phyloP scores from a whole-genome alignment of 35 echinoderm and acorn worm species.

The Hemicentrotus pulcherrimus region DNA sequence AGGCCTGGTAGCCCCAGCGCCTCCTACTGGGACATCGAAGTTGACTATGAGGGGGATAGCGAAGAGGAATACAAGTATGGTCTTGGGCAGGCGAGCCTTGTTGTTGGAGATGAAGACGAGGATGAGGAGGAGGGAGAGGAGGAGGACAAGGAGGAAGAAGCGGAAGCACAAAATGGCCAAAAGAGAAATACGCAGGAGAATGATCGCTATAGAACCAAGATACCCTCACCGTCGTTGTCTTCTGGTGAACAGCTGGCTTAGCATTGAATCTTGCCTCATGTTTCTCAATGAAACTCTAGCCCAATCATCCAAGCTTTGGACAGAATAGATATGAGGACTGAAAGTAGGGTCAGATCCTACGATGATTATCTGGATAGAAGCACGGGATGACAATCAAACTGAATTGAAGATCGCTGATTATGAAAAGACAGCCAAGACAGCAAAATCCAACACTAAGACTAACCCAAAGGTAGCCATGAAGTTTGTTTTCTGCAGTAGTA shows the following conservation, averaged over 20 bases:
- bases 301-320: neutral
- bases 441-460: neutral
- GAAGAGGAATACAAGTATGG: constrained; percentile 33
- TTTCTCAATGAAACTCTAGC: neutral
- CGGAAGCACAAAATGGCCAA: neutral
- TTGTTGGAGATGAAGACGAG: neutral
- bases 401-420: too few species aligned
- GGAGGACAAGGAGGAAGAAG: neutral
- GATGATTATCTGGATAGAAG: neutral
- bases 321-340: neutral
- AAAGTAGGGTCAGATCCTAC: neutral
- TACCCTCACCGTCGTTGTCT: neutral
- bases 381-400: neutral
- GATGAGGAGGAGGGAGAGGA: neutral
- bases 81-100: neutral
- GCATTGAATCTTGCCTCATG: neutral
- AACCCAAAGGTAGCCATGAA: neutral
- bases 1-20: neutral
- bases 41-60: constrained; percentile 20
- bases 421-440: neutral
- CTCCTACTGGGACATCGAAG: constrained; percentile 48
- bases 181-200: neutral
- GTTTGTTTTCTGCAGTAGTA: too few species aligned
- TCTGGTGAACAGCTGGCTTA: neutral
- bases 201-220: neutral